Percentiles rank a stretch among this genome's conserved stretches.
Evolutionary conservation across 1,140 invertebrate genomes (phyloP).

Genomic region (Drepana arcuata): DNA sequence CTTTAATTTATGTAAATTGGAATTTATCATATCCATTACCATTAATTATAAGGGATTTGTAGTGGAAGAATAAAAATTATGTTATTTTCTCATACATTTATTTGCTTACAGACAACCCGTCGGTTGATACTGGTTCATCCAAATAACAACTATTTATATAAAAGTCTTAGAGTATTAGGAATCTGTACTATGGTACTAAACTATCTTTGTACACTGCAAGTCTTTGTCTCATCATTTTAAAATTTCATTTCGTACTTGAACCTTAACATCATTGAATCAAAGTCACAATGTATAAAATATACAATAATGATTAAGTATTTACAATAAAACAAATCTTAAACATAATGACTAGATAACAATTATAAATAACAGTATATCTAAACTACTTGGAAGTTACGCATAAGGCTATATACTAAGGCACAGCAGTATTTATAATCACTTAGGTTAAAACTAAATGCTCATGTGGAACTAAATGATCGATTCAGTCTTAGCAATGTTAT

Average conservation of each 20-base stretch:
- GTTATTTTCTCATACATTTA: slow-evolving; percentile 6
- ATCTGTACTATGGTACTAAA: slow-evolving; percentile 59
- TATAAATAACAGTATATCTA: slow-evolving; percentile 40
- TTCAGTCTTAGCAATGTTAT: slow-evolving; percentile 61
- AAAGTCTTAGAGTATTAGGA: slow-evolving; percentile 63
- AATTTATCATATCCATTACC: no score
- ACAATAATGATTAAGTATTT: no score
- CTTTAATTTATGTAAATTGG: no score
- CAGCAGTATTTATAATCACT: slow-evolving; percentile 51
- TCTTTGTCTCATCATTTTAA: slow-evolving; percentile 58
- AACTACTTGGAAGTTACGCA: slow-evolving; percentile 25
- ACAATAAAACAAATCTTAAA: no score
- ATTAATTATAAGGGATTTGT: no score
- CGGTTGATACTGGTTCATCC: slow-evolving; percentile 34
- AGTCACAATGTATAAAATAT: slow-evolving; percentile 20
- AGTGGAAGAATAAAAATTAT: neutral
- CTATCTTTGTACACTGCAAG: slow-evolving; percentile 49
- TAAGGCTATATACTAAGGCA: slow-evolving; percentile 56
- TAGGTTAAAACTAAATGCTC: slow-evolving; percentile 56
- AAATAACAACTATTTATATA: slow-evolving; percentile 28
- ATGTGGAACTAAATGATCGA: slow-evolving; percentile 48
- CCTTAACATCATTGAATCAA: no score
- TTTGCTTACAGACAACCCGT: slow-evolving; percentile 47
- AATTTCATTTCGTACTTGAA: no score
- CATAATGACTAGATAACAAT: slow-evolving; percentile 64